A percentile compares a stretch with the other conserved stretches of the same genome.
Conservation (phyloP, 2,113 vertebrate species). For the Meles meles region DNA sequence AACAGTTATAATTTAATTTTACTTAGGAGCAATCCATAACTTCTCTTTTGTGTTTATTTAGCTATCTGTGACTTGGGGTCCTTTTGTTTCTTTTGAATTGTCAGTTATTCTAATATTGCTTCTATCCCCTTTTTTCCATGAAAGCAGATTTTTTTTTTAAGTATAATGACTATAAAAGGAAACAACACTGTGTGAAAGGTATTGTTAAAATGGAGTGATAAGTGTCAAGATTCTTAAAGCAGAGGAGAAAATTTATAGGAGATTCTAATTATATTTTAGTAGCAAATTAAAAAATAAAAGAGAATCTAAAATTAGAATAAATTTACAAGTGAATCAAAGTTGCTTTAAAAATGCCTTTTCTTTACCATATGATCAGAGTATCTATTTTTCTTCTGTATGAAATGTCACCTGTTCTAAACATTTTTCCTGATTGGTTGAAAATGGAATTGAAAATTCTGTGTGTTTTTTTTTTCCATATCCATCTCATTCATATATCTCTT, state of each 20-base stretch:
- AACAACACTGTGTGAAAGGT: neutral
- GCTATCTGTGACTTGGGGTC: neutral
- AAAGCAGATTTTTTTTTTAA: neutral
- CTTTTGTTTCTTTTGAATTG: neutral
- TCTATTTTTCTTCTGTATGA: neutral
- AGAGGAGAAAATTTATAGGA: neutral
- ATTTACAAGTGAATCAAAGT: neutral
- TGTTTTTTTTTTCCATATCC: neutral
- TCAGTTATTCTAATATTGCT: neutral
- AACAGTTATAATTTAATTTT: neutral
- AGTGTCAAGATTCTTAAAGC: conserved; percentile 4
- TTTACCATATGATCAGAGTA: conserved; percentile 13
- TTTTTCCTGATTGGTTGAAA: neutral
- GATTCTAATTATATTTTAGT: conserved; percentile 14
- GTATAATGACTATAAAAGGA: neutral
- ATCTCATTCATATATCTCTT: neutral
- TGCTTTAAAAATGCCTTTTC: neutral
- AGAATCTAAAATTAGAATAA: neutral
- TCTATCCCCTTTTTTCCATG: neutral
- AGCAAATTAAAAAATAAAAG: conserved; percentile 2
- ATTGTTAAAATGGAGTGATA: neutral
- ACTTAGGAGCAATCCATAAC: neutral
- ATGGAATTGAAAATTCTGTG: neutral
- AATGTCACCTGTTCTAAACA: neutral
- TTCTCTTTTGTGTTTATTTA: neutral